Evolutionary conservation across 2,113 vertebrate genomes (phyloP), one percentile per base, ranked within the genome.

Genomic region (Chelonoidis abingdonii): DNA sequence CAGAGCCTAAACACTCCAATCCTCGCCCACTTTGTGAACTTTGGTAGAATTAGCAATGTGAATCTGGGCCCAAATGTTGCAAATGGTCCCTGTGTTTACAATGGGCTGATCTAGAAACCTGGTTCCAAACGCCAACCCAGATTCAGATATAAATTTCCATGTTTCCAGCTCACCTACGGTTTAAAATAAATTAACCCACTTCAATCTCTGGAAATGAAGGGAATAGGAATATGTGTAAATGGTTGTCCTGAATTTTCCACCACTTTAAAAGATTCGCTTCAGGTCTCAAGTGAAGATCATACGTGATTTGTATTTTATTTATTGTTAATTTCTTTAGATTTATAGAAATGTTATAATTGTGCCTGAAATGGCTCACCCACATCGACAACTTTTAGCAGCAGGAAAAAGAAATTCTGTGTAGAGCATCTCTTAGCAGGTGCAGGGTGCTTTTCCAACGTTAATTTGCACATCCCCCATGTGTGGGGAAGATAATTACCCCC

Each of bases 281-380:
- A 87, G 41, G 24, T 95, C 83, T 81, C 53, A 59, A 86, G 81
- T 79, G n/a, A 79, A 85, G 31, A 54, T 91, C 1, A 31, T 21
- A 47, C n/a, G 54, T 53, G 41, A 93, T 24, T 12, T 25, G 17
- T 83, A 44, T 24, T 75, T 21, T 41, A 41, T 75, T 75, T 44
- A 5, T 86, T 47, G 38, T 87, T 88, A 83, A 82, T 93, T 87
- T 57, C 49, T 16, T 50, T 16, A 0, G 1, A 44, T 80, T 93
- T 95, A 87, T 84, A 72, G 65, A 91, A 95, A 91, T 75, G 24
- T 52, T 96, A 80, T 53, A 52, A 47, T 57, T 41, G 92, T 50
- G 53, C 91, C 72, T 81, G 75, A 78, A 50, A 7, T 93, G 62
- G 12, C 69, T 96, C 16, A 89, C 38, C 52, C 35, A 83, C 53